A percentile compares a stretch with the other conserved stretches of the same genome.
phyloP scores from a whole-genome alignment of 2,888 invertebrate species.

The Diarsia dahlii region DNA sequence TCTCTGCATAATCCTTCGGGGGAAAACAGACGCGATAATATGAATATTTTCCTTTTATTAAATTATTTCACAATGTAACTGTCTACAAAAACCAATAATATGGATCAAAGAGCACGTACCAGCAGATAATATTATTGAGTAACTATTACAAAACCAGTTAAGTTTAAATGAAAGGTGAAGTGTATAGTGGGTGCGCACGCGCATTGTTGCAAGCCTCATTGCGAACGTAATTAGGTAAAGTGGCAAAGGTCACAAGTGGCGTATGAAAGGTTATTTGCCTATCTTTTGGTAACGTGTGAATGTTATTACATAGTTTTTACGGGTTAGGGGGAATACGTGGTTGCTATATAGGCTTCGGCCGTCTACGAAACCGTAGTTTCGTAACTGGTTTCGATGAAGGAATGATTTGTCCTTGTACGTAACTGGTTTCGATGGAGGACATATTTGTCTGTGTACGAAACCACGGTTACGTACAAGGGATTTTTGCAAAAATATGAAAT shows the following conservation, averaged over 20 bases:
- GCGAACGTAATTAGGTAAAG: constrained; percentile 24
- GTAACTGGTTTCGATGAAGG: too few species aligned
- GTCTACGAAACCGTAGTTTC: too few species aligned
- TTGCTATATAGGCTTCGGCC: too few species aligned
- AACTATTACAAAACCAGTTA: constrained; percentile 21
- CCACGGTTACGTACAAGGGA: too few species aligned
- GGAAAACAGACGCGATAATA: background rate
- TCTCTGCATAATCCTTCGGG: background rate
- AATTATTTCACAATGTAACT: background rate
- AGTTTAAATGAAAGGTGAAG: constrained; percentile 35
- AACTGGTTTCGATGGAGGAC: too few species aligned
- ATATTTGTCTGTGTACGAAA: too few species aligned
- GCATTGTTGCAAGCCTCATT: constrained; percentile 28
- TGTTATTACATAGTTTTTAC: constrained; percentile 1
- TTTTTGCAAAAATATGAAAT: too few species aligned
- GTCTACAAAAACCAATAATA: background rate
- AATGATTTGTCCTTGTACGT: too few species aligned
- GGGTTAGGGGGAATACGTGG: too few species aligned
- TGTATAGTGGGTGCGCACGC: constrained; percentile 9
- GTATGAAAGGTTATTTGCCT: constrained; percentile 16
- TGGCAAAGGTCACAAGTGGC: constrained; percentile 27
- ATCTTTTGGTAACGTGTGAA: constrained; percentile 5
- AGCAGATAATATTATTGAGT: constrained; percentile 6
- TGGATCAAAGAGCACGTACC: constrained; percentile 17
- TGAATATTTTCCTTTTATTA: too few species aligned